A percentile compares a stretch with the other conserved stretches of the same genome.
These are phyloP conservation scores for Neomonachus schauinslandi DNA, from an alignment of 2,113 vertebrate species.

Conservation along the genomic window DNA sequence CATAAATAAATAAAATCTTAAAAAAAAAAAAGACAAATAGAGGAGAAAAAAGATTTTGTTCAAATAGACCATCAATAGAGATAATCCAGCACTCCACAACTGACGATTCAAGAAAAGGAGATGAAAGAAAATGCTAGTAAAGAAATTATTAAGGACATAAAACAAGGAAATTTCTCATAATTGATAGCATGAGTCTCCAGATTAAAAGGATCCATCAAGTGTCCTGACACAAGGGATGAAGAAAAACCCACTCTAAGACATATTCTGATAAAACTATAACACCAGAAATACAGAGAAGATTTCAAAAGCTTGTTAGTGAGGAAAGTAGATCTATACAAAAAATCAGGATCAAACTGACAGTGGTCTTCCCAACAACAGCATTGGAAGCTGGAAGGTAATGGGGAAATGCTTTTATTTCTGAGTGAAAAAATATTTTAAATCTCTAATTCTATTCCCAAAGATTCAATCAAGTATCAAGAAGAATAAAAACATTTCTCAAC, in stretches of 20 bases:
- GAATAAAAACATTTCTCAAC: not conserved
- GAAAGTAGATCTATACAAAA: not conserved
- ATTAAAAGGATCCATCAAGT: not conserved
- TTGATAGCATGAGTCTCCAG: not conserved
- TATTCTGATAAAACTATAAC: not conserved
- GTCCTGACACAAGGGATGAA: not conserved
- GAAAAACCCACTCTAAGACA: not conserved
- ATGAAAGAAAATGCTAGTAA: not conserved
- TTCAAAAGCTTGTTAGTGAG: not conserved
- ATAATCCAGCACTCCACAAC: not conserved
- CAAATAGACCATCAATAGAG: not conserved
- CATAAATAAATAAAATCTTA: no score
- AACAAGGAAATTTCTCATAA: not conserved
- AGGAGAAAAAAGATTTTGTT: not conserved
- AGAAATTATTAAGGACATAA: not conserved
- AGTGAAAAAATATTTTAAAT: not conserved
- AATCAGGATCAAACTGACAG: not conserved
- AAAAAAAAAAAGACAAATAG: conserved; percentile 3
- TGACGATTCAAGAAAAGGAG: not conserved
- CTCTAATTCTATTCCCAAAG: not conserved
- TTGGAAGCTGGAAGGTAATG: not conserved
- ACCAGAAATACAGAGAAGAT: not conserved
- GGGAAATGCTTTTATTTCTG: not conserved
- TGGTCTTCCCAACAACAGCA: not conserved
- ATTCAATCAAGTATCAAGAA: not conserved